Evolutionary conservation across 2,888 invertebrate species (phyloP).

Genomic region (Chrysolina oricalcia): DNA sequence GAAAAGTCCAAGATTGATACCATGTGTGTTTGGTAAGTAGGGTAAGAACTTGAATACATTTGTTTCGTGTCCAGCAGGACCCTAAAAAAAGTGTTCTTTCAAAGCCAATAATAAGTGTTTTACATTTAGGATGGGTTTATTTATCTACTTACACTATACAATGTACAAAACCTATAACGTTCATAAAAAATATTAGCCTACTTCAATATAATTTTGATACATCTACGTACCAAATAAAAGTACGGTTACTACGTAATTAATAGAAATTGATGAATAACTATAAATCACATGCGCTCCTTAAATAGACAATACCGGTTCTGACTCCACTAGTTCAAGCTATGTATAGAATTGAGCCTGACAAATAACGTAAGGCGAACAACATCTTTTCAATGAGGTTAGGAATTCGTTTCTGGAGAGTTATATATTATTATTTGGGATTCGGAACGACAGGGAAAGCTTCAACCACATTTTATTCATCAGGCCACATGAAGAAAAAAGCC

Average conservation of each 20-base stretch:
- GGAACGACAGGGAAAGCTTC: background rate
- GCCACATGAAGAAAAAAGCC: slow-evolving; percentile 56
- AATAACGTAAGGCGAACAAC: slow-evolving; percentile 31
- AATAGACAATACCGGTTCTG: slow-evolving; percentile 55
- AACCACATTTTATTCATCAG: slow-evolving; percentile 45
- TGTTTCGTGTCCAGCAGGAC: too few species aligned
- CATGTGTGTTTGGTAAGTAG: too few species aligned
- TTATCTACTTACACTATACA: slow-evolving; percentile 67
- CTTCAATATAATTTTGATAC: slow-evolving; percentile 56
- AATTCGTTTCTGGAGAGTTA: slow-evolving; percentile 2
- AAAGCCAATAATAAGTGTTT: background rate
- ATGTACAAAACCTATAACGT: slow-evolving; percentile 71
- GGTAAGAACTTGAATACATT: too few species aligned
- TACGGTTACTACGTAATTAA: slow-evolving; percentile 52
- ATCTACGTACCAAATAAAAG: slow-evolving; percentile 54
- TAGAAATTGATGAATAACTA: slow-evolving; percentile 45
- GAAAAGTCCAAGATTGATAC: too few species aligned
- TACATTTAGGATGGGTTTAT: slow-evolving; percentile 43
- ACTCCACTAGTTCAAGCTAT: slow-evolving; percentile 50
- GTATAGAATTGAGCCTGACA: slow-evolving; percentile 36
- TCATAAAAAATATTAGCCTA: slow-evolving; percentile 71
- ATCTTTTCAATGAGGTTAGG: background rate
- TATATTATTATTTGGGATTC: background rate
- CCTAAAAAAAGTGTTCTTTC: too few species aligned
- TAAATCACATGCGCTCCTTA: slow-evolving; percentile 60